Evolutionary conservation across 2,797 vertebrate species (phyloP).

Genomic region (Huso huso): DNA sequence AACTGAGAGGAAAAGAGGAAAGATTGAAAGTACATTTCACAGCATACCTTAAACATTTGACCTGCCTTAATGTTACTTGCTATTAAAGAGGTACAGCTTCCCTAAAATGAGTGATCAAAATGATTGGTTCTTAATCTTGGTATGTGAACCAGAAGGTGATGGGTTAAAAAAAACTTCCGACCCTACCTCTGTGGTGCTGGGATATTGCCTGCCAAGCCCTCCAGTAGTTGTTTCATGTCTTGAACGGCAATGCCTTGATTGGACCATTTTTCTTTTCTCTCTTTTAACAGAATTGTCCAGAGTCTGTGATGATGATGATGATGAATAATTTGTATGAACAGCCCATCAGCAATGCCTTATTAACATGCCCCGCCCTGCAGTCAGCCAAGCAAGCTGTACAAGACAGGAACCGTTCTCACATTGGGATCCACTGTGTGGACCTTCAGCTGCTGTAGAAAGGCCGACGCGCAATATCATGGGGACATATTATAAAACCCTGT

Average conservation of each 20-base stretch:
- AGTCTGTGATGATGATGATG: slow-evolving; percentile 24
- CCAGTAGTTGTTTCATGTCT: slow-evolving; percentile 1
- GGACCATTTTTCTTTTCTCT: slow-evolving; percentile 17
- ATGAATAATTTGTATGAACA: not conserved
- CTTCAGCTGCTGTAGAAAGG: slow-evolving; percentile 38
- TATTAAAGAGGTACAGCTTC: slow-evolving; percentile 13
- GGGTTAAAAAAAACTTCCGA: slow-evolving; percentile 10
- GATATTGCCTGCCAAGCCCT: slow-evolving; percentile 8
- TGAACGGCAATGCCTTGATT: not conserved
- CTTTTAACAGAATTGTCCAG: slow-evolving; percentile 31
- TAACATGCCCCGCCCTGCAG: slow-evolving; percentile 51
- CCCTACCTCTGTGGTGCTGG: slow-evolving; percentile 20
- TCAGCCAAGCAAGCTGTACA: slow-evolving; percentile 46
- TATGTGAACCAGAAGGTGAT: slow-evolving; percentile 18
- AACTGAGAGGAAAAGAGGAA: too few species aligned
- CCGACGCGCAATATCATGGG: slow-evolving; percentile 5
- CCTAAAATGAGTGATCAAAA: slow-evolving; percentile 16
- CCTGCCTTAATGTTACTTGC: not conserved
- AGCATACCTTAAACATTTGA: not conserved
- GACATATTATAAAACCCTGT: slow-evolving; percentile 21
- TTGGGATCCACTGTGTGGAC: slow-evolving; percentile 38
- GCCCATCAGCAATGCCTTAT: slow-evolving; percentile 44
- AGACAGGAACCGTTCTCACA: slow-evolving; percentile 30
- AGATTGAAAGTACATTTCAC: too few species aligned
- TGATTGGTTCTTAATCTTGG: slow-evolving; percentile 15